These are phyloP conservation scores for Antechinus stuartii DNA, from an alignment of 2,113 vertebrate genomes.

Conservation along the genomic window DNA sequence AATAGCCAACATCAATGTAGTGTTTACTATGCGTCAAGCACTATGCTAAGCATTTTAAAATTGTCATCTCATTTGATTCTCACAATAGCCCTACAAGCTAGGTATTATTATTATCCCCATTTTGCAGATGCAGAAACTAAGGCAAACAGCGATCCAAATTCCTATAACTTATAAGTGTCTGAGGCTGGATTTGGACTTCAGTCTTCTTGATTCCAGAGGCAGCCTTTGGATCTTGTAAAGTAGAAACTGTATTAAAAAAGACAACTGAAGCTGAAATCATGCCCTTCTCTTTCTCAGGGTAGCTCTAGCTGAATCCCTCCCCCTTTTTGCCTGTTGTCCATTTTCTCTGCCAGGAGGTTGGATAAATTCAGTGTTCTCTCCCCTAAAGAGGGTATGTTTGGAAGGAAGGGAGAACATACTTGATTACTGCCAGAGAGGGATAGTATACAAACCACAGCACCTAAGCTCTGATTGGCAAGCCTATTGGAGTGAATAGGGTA, in stretches of 20 bases:
- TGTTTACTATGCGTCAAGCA: no score
- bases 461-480: neutral
- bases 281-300: neutral
- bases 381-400: neutral
- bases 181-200: no score
- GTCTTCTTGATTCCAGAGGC: no score
- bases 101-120: no score
- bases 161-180: no score
- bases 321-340: neutral
- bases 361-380: neutral
- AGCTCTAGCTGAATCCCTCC: neutral
- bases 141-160: no score
- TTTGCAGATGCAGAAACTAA: no score
- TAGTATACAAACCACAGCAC: neutral
- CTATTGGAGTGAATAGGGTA: neutral
- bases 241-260: neutral
- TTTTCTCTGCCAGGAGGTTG: neutral
- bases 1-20: no score
- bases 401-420: neutral
- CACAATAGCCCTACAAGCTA: no score
- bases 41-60: no score
- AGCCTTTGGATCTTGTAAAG: neutral
- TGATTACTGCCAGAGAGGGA: neutral
- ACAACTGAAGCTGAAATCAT: neutral
- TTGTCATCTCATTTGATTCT: no score